A percentile compares a stretch with the other conserved stretches of the same genome.
Evolutionary conservation across 2,888 invertebrate species (phyloP).

Genomic region (Endomychus coccineus): DNA sequence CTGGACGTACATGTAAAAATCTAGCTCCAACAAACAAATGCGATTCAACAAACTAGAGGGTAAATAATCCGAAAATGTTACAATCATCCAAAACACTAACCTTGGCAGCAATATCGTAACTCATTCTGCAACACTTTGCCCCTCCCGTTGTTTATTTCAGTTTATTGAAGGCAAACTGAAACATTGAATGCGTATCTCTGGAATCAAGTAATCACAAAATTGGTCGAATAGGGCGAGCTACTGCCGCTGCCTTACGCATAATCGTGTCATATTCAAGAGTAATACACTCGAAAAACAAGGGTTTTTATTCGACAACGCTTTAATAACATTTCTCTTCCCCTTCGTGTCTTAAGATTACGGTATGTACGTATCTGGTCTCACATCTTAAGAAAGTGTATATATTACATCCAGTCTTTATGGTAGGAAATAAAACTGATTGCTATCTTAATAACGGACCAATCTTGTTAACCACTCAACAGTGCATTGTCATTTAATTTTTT

Average conservation of each 20-base stretch:
- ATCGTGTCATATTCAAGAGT: conserved; percentile 40
- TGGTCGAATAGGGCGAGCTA: conserved; percentile 30
- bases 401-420: conserved; percentile 42
- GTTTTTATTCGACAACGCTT: conserved; percentile 28
- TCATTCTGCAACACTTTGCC: too few species aligned
- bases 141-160: too few species aligned
- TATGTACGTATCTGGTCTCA: conserved; percentile 25
- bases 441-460: conserved; percentile 46
- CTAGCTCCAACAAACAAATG: too few species aligned
- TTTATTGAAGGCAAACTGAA: too few species aligned
- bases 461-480: conserved; percentile 44
- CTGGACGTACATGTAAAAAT: too few species aligned
- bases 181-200: too few species aligned
- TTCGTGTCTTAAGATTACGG: conserved; percentile 10
- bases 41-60: too few species aligned
- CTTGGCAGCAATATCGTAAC: too few species aligned
- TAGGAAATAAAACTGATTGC: conserved; percentile 45
- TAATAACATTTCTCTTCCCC: conserved; percentile 28
- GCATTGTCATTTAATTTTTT: conserved; percentile 39
- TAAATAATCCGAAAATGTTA: too few species aligned
- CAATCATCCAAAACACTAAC: too few species aligned
- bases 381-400: conserved; percentile 40
- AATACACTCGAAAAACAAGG: conserved; percentile 30
- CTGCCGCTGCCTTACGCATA: conserved; percentile 35
- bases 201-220: conserved; percentile 43